Conservation (phyloP, 1,140 invertebrate species). For the Hirudo medicinalis region DNA sequence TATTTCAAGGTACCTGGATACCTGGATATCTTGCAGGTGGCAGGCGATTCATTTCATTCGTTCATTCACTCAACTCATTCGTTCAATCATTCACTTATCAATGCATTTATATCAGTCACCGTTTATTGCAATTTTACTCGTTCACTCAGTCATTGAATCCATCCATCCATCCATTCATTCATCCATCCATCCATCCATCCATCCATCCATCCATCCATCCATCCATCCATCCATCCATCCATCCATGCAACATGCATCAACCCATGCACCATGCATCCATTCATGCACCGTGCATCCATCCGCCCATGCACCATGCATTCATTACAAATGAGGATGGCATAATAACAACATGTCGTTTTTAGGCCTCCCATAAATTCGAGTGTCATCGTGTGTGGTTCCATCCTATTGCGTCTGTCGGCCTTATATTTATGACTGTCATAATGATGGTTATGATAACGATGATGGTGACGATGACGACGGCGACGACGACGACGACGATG, state of each 20-base stretch:
- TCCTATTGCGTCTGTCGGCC: too few species aligned
- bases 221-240: neutral
- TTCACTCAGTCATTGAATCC: neutral
- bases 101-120: neutral
- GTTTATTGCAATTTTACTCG: too few species aligned
- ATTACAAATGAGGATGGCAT: neutral
- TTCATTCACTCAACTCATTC: too few species aligned
- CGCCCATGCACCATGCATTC: conserved; percentile 2
- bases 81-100: neutral
- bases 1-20: too few species aligned
- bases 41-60: too few species aligned
- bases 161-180: neutral
- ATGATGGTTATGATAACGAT: neutral
- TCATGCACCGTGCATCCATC: neutral
- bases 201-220: conserved; percentile 2
- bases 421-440: too few species aligned
- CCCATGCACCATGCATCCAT: conserved; percentile 3
- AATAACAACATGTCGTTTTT: too few species aligned
- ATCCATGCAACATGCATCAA: too few species aligned
- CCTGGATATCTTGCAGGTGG: too few species aligned
- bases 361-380: too few species aligned
- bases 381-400: too few species aligned
- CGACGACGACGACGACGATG: conserved; percentile 4
- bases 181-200: conserved; percentile 1
- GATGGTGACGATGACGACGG: neutral